Percentiles rank a stretch among this genome's conserved stretches.
phyloP scores from a whole-genome alignment of 37 sponge, comb jelly and placozoan genomes.

The Spongia lamella region DNA sequence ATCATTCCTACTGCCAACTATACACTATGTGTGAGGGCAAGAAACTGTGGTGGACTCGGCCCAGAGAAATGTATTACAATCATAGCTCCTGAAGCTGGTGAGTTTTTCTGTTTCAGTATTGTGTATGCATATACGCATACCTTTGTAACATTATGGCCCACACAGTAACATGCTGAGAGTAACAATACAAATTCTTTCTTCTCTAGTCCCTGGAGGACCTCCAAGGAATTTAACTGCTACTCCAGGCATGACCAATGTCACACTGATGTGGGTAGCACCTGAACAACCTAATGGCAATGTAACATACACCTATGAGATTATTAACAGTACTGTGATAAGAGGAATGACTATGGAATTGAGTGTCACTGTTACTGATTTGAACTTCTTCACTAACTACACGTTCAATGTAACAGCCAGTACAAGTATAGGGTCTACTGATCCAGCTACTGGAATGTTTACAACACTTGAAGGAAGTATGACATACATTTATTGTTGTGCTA shows the following conservation, averaged over 20 bases:
- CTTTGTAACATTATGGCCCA: too few relatives aligned
- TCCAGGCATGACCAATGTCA: background rate
- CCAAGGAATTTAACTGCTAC: too few relatives aligned
- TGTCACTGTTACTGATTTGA: background rate
- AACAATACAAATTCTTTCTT: too few relatives aligned
- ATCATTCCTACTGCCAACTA: too few relatives aligned
- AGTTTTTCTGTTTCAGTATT: too few relatives aligned
- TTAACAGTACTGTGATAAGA: background rate
- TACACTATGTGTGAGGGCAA: too few relatives aligned
- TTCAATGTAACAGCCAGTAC: conserved; percentile 16
- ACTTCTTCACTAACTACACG: background rate
- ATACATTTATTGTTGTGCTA: background rate
- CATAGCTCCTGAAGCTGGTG: too few relatives aligned
- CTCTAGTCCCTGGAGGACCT: too few relatives aligned
- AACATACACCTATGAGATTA: background rate
- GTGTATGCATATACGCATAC: too few relatives aligned
- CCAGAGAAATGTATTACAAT: too few relatives aligned
- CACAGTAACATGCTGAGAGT: too few relatives aligned
- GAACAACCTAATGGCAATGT: conserved; percentile 36
- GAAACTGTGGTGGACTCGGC: too few relatives aligned
- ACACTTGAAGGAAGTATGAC: conserved; percentile 42
- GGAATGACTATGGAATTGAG: background rate
- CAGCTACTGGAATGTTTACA: background rate
- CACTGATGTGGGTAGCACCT: conserved; percentile 21
- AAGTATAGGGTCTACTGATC: background rate